Evolutionary conservation across 2,888 invertebrate genomes (phyloP), one percentile per base, ranked within the genome.

Genomic region (Anthophora plumipes): DNA sequence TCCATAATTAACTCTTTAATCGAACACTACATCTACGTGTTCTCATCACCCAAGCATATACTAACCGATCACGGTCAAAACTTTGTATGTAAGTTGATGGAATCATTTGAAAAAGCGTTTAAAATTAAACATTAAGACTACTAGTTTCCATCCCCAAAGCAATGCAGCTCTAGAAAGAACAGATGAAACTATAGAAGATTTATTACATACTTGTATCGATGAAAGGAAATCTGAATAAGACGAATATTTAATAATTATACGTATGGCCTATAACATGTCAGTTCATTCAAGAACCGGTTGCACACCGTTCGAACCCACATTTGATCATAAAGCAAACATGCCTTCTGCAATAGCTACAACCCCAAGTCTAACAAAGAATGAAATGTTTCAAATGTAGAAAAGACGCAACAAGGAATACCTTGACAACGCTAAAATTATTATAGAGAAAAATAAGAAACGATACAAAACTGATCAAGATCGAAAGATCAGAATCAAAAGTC

Each of bases 381-480:
- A 9, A 54, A 1, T 20, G 39, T 1, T 66, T 52, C 14, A 54
- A 17, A 43, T 11, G 54, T 6, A 41, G 54, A 25, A 67, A 67
- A 41, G 17, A 54, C 54, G 41, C 7, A 20, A 54, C 0, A n/a
- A n/a, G n/a, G 17, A 17, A 25, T 54, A 55, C 11, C 5, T 67
- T 4, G 0, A 43, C 3, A 14, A 54, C 17, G 52, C 66, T 0
- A 52, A 41, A 14, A 7, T 20, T 2, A 66, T 25, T 14, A 66
- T 22, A 7, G 0, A 37, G 14, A 3, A 8, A 11, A 66, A 52
- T 8, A 66, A 66, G n/a, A n/a, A n/a, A n/a, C n/a, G n/a, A n/a
- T n/a, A n/a, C n/a, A n/a, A n/a, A n/a, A n/a, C n/a, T n/a, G 48
- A 63, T 0, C 63, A 63, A 20, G 31, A 63, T 50, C 54, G 54